Conservation (phyloP, 1,140 invertebrate genomes). For the Papilio dardanus region DNA sequence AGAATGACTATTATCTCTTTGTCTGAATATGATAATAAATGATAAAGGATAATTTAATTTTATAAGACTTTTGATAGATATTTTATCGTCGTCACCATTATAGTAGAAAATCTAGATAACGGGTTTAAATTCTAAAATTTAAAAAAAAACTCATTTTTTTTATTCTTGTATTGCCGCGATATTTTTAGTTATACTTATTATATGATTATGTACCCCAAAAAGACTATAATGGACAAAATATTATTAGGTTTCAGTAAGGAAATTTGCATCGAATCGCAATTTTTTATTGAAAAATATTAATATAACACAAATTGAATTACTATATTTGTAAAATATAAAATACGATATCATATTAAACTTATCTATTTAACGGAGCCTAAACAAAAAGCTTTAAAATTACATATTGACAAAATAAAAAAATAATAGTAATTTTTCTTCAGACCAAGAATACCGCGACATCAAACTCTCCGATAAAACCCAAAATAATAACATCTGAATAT, state of each 20-base stretch:
- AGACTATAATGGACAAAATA: slow-evolving; percentile 5
- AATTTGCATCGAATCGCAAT: background rate
- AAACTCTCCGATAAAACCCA: background rate
- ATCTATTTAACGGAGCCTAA: background rate
- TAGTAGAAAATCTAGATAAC: no score
- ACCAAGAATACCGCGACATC: background rate
- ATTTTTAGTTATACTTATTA: slow-evolving; percentile 18
- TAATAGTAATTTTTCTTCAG: background rate
- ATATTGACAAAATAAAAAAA: background rate
- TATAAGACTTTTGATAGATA: no score
- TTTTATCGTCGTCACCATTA: no score
- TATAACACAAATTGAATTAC: slow-evolving; percentile 1
- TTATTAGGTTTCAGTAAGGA: background rate
- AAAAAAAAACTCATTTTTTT: no score
- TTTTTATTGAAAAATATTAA: background rate
- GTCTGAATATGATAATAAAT: background rate
- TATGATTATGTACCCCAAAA: slow-evolving; percentile 6
- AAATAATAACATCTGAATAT: background rate
- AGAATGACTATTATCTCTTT: background rate
- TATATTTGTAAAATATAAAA: slow-evolving; percentile 8
- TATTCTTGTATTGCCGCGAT: background rate
- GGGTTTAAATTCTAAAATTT: no score
- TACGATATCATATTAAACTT: background rate
- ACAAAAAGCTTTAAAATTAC: slow-evolving; percentile 1
- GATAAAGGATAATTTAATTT: no score